phyloP scores from a whole-genome alignment of 2,113 vertebrate species.

The Ciconia stormi region DNA sequence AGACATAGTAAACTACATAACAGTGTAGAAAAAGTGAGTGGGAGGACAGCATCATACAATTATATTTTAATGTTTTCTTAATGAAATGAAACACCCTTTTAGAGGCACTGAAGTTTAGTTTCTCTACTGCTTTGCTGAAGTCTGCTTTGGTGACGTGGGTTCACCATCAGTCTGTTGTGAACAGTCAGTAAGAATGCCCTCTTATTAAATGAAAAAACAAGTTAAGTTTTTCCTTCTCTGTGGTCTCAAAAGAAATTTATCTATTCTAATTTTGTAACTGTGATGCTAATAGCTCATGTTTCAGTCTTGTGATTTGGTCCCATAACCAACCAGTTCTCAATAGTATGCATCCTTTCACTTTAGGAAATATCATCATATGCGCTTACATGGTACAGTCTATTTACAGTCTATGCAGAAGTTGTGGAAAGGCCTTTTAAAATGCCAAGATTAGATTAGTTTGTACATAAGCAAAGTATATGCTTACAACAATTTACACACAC shows the following conservation, averaged over 20 bases:
- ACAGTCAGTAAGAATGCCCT: not conserved
- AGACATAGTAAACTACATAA: not conserved
- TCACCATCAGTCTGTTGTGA: not conserved
- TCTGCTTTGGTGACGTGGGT: not conserved
- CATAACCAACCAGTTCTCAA: not conserved
- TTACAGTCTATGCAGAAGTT: not conserved
- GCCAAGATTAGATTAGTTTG: not conserved
- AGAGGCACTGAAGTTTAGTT: not conserved
- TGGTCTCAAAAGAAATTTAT: not conserved
- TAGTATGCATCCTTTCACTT: not conserved
- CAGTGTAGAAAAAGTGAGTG: not conserved
- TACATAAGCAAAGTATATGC: not conserved
- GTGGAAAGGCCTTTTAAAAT: not conserved
- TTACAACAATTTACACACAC: not conserved
- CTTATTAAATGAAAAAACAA: not conserved
- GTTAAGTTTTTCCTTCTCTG: not conserved
- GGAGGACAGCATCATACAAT: not conserved
- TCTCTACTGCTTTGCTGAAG: not conserved
- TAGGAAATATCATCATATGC: not conserved
- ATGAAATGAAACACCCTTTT: not conserved
- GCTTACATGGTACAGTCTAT: not conserved
- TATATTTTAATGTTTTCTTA: not conserved
- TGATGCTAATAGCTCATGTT: not conserved
- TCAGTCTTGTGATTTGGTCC: not conserved
- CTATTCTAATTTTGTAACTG: not conserved